These are phyloP conservation scores for Sebastolobus alascanus DNA, from an alignment of 2,797 vertebrate species.

Conservation along the genomic window DNA sequence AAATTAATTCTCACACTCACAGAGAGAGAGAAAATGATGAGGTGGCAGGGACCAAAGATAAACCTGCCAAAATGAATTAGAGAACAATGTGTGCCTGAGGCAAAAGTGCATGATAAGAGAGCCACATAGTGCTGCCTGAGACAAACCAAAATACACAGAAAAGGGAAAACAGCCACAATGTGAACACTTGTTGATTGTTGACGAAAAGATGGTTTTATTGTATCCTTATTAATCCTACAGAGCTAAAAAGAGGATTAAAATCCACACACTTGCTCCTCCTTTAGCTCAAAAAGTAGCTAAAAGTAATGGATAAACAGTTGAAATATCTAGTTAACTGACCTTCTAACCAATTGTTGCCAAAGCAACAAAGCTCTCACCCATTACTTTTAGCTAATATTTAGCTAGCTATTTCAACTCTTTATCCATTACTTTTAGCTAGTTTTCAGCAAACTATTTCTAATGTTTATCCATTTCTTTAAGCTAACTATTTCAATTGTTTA, in stretches of 20 bases:
- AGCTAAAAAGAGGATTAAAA: not conserved
- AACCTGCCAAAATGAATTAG: conserved; percentile 41
- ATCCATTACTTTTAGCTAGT: too few relatives aligned
- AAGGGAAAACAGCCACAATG: not conserved
- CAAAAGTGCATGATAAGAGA: not conserved
- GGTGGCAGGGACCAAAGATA: conserved; percentile 35
- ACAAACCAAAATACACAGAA: not conserved
- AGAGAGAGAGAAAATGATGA: not conserved
- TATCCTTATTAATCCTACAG: not conserved
- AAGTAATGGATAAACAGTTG: too few relatives aligned
- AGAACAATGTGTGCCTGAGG: conserved; percentile 18
- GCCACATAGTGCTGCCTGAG: not conserved
- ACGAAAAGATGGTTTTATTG: not conserved
- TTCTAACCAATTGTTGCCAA: too few relatives aligned
- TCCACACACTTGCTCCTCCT: not conserved
- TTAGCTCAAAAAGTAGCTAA: too few relatives aligned
- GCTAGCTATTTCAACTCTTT: too few relatives aligned
- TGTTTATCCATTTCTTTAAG: not conserved
- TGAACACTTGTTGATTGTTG: not conserved
- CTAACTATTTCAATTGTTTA: not conserved
- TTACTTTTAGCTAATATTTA: too few relatives aligned
- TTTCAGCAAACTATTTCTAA: too few relatives aligned
- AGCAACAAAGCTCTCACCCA: too few relatives aligned
- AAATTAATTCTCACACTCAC: not conserved
- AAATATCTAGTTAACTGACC: too few relatives aligned